Percentiles rank a stretch among this genome's conserved stretches.
Evolutionary conservation across 30 jellyfish, hydroid and myxozoan genomes (phyloP).

Genomic region (Morbakka virulenta): DNA sequence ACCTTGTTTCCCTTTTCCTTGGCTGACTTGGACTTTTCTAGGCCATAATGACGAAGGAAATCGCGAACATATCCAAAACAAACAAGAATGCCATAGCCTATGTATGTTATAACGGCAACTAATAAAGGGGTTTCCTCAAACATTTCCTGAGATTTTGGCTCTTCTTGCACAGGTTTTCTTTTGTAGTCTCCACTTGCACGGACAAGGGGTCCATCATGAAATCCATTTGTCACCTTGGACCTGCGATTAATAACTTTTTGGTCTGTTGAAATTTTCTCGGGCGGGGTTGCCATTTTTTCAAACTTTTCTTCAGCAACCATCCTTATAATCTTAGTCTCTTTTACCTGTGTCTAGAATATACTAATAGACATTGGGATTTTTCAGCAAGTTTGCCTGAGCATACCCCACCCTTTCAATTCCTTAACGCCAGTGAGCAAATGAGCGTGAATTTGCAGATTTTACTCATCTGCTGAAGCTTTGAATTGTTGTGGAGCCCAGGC

Average conservation of each 20-base stretch:
- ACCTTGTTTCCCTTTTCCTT: conserved; percentile 89
- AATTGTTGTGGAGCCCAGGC: no score
- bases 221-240: background rate
- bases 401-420: no score
- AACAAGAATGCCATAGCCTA: conserved; percentile 90
- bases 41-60: conserved; percentile 59
- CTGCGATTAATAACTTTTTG: background rate
- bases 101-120: conserved; percentile 92
- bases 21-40: conserved; percentile 87
- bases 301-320: background rate
- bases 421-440: no score
- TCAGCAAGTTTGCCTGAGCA: no score
- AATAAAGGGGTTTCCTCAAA: conserved; percentile 94
- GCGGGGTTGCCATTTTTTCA: background rate
- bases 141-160: conserved; percentile 26
- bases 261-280: background rate
- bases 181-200: background rate
- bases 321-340: no score
- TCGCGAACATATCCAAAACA: conserved; percentile 86
- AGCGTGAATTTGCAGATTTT: no score
- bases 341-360: no score
- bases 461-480: no score
- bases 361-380: no score
- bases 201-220: background rate
- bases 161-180: background rate